Percentiles rank a stretch among this genome's conserved stretches.
These are phyloP conservation scores for Hedya salicella DNA, from an alignment of 2,888 invertebrate species.

Conservation along the genomic window DNA sequence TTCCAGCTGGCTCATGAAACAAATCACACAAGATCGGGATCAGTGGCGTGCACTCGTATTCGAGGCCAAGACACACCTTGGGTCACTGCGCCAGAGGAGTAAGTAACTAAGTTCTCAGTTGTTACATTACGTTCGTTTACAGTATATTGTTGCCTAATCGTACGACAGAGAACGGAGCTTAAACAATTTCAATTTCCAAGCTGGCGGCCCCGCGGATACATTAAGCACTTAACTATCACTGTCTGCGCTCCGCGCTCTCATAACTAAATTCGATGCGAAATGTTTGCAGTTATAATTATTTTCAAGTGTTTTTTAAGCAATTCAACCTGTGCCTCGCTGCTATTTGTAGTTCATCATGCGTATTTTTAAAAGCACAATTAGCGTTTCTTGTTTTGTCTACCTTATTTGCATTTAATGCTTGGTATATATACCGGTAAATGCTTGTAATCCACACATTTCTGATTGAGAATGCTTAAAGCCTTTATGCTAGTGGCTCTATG, in stretches of 20 bases:
- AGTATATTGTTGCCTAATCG: no score
- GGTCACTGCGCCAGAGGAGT: no score
- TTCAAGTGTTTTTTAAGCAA: constrained; percentile 16
- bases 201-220: constrained; percentile 76
- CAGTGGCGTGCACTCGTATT: no score
- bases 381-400: not conserved
- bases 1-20: no score
- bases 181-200: constrained; percentile 80
- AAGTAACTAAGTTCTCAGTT: no score
- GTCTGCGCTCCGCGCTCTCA: constrained; percentile 74
- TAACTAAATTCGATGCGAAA: constrained; percentile 60
- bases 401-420: not conserved
- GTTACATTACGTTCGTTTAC: no score
- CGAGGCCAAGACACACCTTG: no score
- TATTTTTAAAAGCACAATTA: not conserved
- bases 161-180: constrained; percentile 49
- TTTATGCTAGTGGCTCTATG: no score
- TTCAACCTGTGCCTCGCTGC: constrained; percentile 12
- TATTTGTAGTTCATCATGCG: not conserved
- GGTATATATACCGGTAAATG: not conserved
- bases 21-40: no score
- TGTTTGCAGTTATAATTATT: constrained; percentile 37
- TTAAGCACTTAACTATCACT: constrained; percentile 84
- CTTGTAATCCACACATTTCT: no score
- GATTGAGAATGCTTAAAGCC: no score